phyloP scores from a whole-genome alignment of 2,797 vertebrate species.

The Cyprinella venusta region DNA sequence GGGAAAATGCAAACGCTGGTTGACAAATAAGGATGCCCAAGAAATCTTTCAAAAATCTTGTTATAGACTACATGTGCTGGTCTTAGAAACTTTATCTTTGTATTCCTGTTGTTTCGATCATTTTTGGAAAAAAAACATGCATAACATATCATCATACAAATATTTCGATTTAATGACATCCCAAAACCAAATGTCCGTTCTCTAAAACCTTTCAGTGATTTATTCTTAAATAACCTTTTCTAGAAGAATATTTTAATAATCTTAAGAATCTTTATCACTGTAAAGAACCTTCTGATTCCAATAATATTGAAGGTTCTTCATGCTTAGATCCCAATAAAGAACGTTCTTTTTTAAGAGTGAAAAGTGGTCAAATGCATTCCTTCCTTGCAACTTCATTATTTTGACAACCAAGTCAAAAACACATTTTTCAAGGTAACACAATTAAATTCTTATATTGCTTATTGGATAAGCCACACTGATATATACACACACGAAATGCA shows the following conservation, averaged over 20 bases:
- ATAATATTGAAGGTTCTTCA: too few relatives aligned
- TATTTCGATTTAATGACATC: background rate
- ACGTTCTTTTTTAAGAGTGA: too few relatives aligned
- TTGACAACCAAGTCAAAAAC: too few relatives aligned
- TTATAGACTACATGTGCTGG: background rate
- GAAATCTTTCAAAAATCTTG: background rate
- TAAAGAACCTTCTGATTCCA: too few relatives aligned
- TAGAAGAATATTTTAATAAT: too few relatives aligned
- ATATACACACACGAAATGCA: too few relatives aligned
- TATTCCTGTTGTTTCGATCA: background rate
- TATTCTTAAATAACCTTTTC: too few relatives aligned
- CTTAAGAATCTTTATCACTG: too few relatives aligned
- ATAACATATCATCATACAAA: too few relatives aligned
- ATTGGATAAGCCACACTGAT: background rate
- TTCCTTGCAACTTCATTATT: background rate
- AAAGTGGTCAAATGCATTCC: background rate
- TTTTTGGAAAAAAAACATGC: background rate
- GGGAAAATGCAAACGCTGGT: background rate
- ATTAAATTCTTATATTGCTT: background rate
- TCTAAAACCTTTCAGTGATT: too few relatives aligned
- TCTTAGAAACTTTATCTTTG: background rate
- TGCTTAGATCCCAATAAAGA: too few relatives aligned
- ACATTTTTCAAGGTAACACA: background rate
- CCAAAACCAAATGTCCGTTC: too few relatives aligned
- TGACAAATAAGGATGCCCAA: background rate